phyloP scores from a whole-genome alignment of 2,113 vertebrate species.

The Odobenus rosmarus region DNA sequence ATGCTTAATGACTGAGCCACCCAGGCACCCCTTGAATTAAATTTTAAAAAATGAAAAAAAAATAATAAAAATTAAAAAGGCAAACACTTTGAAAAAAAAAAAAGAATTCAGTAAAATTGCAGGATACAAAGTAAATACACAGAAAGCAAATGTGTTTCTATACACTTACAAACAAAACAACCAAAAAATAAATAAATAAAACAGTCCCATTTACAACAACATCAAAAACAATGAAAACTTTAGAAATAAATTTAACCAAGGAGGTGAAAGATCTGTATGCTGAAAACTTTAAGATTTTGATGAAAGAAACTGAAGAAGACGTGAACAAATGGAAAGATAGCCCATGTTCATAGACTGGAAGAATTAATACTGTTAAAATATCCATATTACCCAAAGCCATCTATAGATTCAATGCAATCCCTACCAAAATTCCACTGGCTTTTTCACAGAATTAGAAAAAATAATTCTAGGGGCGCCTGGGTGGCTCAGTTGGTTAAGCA shows the following conservation, averaged over 20 bases:
- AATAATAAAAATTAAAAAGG: too few relatives aligned
- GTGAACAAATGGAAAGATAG: neutral
- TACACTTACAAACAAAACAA: neutral
- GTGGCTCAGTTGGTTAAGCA: too few relatives aligned
- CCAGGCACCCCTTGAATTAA: too few relatives aligned
- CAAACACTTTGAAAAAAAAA: too few relatives aligned
- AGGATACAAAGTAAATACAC: neutral
- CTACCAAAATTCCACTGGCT: neutral
- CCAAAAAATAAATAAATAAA: neutral
- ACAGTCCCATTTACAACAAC: neutral
- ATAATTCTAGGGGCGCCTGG: neutral
- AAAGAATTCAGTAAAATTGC: neutral
- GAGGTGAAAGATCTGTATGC: neutral
- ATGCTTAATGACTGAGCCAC: too few relatives aligned
- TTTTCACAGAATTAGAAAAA: neutral
- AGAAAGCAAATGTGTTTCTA: neutral
- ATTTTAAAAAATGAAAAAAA: neutral
- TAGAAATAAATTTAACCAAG: neutral
- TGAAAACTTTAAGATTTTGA: neutral
- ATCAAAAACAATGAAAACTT: neutral
- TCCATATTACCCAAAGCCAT: neutral
- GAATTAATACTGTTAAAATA: neutral
- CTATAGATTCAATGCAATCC: neutral
- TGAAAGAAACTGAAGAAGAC: neutral
- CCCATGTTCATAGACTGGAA: neutral